Base-by-base conservation (phyloP, 2,888 invertebrate genomes). In the Xestia ashworthii region DNA sequence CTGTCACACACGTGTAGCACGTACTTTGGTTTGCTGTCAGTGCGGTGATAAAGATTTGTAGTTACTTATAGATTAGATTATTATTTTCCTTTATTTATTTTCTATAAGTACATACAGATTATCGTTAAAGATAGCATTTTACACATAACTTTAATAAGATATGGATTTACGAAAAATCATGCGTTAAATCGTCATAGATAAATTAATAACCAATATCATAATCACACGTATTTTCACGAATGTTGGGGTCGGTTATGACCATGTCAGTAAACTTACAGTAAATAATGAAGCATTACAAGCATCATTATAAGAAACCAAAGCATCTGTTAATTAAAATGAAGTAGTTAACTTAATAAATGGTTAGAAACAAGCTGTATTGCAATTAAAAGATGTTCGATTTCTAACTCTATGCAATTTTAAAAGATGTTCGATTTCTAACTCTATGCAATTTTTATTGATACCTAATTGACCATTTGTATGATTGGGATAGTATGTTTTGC, bases 41-140 rank as follows among this genome's bases (percentile, higher is more conserved):
- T 76, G 44, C 41, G 70, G 16, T 60, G 83, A 70, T 80, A 80
- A 75, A 68, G 44, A 62, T 68, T 64, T 25, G 38, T 78, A 53
- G 46, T 32, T 64, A 48, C 44, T 41, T 41, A 19, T 1, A 67
- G 64, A 83, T 32, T 32, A 32, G 32, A 32, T 32, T 32, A 32
- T 32, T 32, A 32, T 32, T 32, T 32, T 32, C 32, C 32, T 32
- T 32, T 32, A 32, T 32, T 32, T 32, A 32, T 32, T 32, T 32
- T 32, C 32, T 32, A 32, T 78, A 53, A 46, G 41, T 64, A 48
- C 44, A 32, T 41, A 19, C 1, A 67, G 64, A 83, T 81, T 70
- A 62, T 71, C 46, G 55, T 55, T 71, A 46, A 5, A 46, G 64
- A 77, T 83, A 71, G 41, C 48, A 64, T 55, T 81, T 70, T 44